Base-by-base conservation (phyloP, 2,797 vertebrate genomes). In the Rhinatrema bivittatum region DNA sequence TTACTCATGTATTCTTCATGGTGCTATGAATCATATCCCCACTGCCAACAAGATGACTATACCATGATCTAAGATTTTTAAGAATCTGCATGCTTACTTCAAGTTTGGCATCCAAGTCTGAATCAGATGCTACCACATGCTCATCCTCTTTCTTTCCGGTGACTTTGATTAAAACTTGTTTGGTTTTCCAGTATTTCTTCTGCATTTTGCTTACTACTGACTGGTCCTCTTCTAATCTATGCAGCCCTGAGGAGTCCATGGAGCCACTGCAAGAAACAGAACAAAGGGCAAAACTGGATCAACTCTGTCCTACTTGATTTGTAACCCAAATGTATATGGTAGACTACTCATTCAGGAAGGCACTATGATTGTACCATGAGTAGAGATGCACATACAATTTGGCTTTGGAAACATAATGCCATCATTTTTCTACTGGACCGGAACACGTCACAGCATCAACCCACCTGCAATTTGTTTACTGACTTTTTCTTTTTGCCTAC, bases 81-180 rank as follows among this genome's bases (percentile, higher is more conserved):
- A 15, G 5, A 15, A 9, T 44, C 7, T 19, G 29, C 16, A 40
- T 2, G 16, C 42, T 60, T 65, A 88, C 89, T 87, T 89, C 80
- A 0, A 83, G 72, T 54, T 91, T 90, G 39, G 84, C 81, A 19
- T 88, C 84, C 60, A 91, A 72, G 29, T 93, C 87, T 1, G 87
- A 86, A 2, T 92, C 87, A 1, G 87, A 88, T 0, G 79, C 85
- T 68, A 88, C 84, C 33, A 88, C 76, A 3, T 84, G 73, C 32
- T 90, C 82, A n/a, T 91, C 86, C 66, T 92, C 78, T 48, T 90
- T 91, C 63, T 91, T 93, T 21, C 91, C 88, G 0, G 90, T 91
- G 50, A 87, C 89, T 60, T 91, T 86, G 56, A 88, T 89, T 38
- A 89, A 62, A 23, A 83, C 82, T 70, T 93, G 81, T 44, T 88